Evolutionary conservation across 2,888 invertebrate genomes (phyloP).

Genomic region (Tetragonula carbonaria): DNA sequence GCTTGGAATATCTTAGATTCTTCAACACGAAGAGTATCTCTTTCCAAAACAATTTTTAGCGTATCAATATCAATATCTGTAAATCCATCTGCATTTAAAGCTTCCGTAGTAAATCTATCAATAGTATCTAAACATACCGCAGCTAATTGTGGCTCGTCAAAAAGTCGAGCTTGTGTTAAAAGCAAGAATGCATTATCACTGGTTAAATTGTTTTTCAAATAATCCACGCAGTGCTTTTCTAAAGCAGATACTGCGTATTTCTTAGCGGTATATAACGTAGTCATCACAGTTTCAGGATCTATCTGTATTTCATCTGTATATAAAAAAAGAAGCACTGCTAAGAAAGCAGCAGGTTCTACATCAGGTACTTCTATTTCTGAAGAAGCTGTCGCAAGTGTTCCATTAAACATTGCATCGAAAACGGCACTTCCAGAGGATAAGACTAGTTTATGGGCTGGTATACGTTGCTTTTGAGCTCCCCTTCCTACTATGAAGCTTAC

Average conservation of each 20-base stretch:
- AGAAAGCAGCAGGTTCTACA: constrained; percentile 92
- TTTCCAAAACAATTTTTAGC: constrained; percentile 90
- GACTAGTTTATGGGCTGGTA: constrained; percentile 93
- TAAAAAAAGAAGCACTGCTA: constrained; percentile 89
- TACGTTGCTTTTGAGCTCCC: constrained; percentile 88
- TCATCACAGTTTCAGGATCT: constrained; percentile 94
- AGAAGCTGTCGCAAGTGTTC: constrained; percentile 88
- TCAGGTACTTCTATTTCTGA: constrained; percentile 92
- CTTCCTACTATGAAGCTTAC: constrained; percentile 92
- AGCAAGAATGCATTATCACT: constrained; percentile 94
- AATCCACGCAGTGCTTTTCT: constrained; percentile 93
- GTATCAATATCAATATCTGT: constrained; percentile 93
- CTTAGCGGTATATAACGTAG: constrained; percentile 93
- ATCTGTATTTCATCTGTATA: constrained; percentile 94
- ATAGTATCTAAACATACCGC: constrained; percentile 92
- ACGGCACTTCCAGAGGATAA: constrained; percentile 93
- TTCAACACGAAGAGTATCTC: constrained; percentile 91
- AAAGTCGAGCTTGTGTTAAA: constrained; percentile 91
- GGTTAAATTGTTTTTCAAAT: constrained; percentile 89
- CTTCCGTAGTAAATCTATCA: constrained; percentile 92
- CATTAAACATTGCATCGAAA: constrained; percentile 95
- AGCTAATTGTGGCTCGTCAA: constrained; percentile 93
- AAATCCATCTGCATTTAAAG: constrained; percentile 92
- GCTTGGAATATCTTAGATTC: constrained; percentile 92
- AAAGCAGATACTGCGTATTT: constrained; percentile 94